Evolutionary conservation across 2,113 vertebrate genomes (phyloP).

Genomic region (Xiphorhynchus elegans): DNA sequence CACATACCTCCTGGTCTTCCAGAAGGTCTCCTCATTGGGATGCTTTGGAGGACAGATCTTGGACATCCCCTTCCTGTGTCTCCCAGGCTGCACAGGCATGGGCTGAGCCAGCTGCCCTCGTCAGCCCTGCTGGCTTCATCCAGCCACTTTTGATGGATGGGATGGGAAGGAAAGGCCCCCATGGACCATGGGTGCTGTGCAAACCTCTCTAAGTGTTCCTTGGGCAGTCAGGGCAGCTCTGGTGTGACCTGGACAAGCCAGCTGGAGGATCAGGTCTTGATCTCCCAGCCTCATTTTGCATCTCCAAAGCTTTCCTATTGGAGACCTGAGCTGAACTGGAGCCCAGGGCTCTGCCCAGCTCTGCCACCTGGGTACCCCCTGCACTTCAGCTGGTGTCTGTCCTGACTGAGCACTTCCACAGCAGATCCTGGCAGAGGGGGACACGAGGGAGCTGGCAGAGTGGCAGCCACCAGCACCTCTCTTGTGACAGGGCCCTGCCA

Average conservation of each 20-base stretch:
- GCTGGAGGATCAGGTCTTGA: background rate
- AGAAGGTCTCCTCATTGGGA: fast-evolving
- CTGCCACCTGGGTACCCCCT: background rate
- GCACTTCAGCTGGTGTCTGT: background rate
- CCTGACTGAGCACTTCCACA: background rate
- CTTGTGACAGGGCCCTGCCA: fast-evolving
- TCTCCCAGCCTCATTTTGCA: background rate
- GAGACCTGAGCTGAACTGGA: background rate
- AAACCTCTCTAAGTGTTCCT: background rate
- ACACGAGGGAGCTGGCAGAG: background rate
- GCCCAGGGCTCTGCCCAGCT: background rate
- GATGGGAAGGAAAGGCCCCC: background rate
- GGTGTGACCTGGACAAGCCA: background rate
- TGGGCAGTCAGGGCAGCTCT: background rate
- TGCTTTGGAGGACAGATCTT: background rate
- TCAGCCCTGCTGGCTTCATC: background rate
- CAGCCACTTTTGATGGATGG: background rate
- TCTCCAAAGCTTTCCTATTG: background rate
- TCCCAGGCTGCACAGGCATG: background rate
- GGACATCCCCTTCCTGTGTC: background rate
- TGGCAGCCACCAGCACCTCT: background rate
- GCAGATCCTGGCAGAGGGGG: background rate
- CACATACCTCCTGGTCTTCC: background rate
- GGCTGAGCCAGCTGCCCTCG: background rate
- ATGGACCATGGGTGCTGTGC: background rate